Conservation (phyloP, 2,888 invertebrate genomes). For the Cactoblastis cactorum region DNA sequence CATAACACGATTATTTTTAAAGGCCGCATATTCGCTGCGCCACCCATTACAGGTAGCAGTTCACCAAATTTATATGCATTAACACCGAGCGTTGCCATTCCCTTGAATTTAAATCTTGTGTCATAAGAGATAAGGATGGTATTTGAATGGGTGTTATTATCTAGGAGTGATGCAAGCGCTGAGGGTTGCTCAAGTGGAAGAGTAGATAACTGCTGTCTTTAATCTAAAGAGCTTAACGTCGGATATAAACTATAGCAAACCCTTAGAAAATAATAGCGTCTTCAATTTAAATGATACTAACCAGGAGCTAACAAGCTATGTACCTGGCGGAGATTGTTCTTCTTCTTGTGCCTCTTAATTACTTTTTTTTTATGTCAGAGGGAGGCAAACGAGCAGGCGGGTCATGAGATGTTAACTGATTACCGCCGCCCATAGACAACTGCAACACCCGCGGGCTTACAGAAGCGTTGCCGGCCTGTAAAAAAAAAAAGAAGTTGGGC, state of each 20-base stretch:
- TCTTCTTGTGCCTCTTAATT: too few species aligned
- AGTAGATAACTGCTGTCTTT: constrained; percentile 65
- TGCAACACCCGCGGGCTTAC: too few species aligned
- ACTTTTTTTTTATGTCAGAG: too few species aligned
- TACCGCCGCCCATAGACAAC: too few species aligned
- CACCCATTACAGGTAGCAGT: constrained; percentile 56
- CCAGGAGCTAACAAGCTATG: neutral
- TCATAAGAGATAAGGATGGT: constrained; percentile 38
- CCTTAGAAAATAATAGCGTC: neutral
- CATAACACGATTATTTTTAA: constrained; percentile 45
- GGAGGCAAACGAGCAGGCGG: too few species aligned
- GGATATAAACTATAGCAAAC: constrained; percentile 30
- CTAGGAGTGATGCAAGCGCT: constrained; percentile 44
- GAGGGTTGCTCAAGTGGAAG: constrained; percentile 58
- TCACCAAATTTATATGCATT: constrained; percentile 66
- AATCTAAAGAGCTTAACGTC: constrained; percentile 71
- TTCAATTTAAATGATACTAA: neutral
- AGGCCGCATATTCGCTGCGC: constrained; percentile 42
- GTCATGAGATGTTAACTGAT: too few species aligned
- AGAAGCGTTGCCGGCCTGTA: too few species aligned
- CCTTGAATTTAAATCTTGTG: constrained; percentile 34
- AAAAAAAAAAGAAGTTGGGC: too few species aligned
- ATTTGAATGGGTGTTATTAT: constrained; percentile 34
- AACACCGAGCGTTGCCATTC: constrained; percentile 29
- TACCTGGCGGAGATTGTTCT: too few species aligned